Base-by-base conservation (phyloP, 2,113 vertebrate species). In the Pachycephala philippinensis region DNA sequence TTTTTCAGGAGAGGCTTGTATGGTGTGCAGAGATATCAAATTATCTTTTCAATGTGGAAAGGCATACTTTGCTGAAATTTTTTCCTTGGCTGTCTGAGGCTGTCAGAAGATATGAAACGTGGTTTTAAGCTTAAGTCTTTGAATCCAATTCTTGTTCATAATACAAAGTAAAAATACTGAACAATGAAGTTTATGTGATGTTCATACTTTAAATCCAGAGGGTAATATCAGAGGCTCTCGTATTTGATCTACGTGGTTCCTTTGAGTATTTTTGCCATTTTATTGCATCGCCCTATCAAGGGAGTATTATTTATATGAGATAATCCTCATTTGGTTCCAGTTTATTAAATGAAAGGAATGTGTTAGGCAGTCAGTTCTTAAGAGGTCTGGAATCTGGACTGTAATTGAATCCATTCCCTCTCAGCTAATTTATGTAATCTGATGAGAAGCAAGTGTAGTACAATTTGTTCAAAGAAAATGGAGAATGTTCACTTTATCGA, bases 341-440 rank as follows among this genome's bases (percentile, higher is more conserved):
- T 94, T 92, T 96, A 83, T 95, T 95, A 95, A 95, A 95, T 78
- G 57, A 96, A 95, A 95, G 92, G 92, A 97, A 96, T 95, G 95
- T 84, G 94, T 96, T 87, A 95, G 76, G 78, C 93, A 89, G 77
- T 89, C 40, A 81, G 79, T 64, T 90, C 84, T 95, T 89, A 83
- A 84, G 90, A 81, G 53, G 42, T 74, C 95, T 84, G 82, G 93
- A 97, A 96, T 96, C 86, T 85, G 84, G 47, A 26, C 49, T 80
- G 59, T 95, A 97, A 97, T 95, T 80, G 88, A 95, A 95, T 90
- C 95, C 91, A 83, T 95, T 95, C 87, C 45, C 70, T 78, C 77
- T 94, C 77, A 75, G 78, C 90, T 96, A 93, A 94, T 97, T 93
- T 84, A 71, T 95, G 82, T 96, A 91, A 90, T 95, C 92, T 89